Percentiles rank a stretch among this genome's conserved stretches.
phyloP scores from a whole-genome alignment of 2,888 invertebrate species.

The Peribatodes rhomboidaria region DNA sequence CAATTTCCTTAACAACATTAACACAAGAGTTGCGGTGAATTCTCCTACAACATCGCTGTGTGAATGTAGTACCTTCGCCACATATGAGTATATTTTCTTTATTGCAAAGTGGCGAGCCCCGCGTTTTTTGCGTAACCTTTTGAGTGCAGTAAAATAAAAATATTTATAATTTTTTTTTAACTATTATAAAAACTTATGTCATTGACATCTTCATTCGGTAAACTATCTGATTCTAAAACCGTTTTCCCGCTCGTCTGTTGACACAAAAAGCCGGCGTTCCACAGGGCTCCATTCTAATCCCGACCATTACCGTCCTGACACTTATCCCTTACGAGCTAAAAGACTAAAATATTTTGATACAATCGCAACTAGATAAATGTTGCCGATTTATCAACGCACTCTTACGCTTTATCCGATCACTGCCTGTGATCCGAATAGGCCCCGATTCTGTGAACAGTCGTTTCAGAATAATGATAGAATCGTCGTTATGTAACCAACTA shows the following conservation, averaged over 20 bases:
- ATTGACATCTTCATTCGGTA: too few species aligned
- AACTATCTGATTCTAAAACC: too few species aligned
- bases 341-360: constrained; percentile 85
- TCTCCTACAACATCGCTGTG: too few species aligned
- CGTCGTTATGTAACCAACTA: not conserved
- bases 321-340: constrained; percentile 79
- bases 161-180: too few species aligned
- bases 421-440: constrained; percentile 24
- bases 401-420: constrained; percentile 59
- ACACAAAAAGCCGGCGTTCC: constrained; percentile 46
- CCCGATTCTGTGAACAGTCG: not conserved
- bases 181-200: too few species aligned
- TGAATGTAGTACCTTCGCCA: too few species aligned
- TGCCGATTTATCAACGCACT: constrained; percentile 78
- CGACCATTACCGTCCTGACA: constrained; percentile 75
- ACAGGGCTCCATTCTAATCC: constrained; percentile 65
- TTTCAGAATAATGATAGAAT: not conserved
- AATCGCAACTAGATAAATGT: constrained; percentile 82
- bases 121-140: too few species aligned
- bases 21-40: too few species aligned
- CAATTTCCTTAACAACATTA: too few species aligned
- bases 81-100: too few species aligned
- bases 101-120: too few species aligned
- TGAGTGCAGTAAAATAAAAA: too few species aligned
- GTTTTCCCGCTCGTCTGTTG: constrained; percentile 50